Evolutionary conservation across 1,140 invertebrate genomes (phyloP), one percentile per base, ranked within the genome.

Genomic region (Trigoniulus corallinus): DNA sequence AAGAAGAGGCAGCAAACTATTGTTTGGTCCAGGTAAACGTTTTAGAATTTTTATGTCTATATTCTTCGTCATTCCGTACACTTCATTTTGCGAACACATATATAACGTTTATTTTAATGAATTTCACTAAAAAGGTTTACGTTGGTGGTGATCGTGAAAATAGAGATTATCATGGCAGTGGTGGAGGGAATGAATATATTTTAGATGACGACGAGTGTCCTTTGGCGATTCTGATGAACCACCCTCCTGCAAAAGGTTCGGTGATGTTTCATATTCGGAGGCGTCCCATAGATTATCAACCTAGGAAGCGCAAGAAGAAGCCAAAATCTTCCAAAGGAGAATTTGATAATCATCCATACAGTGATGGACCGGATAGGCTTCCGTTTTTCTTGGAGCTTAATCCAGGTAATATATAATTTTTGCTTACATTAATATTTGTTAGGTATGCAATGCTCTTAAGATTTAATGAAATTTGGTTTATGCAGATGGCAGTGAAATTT

Each of bases 151-250:
- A 63, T 59, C 71, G 75, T 53, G 77, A 81, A 56, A 74, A 67
- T 52, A 65, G 66, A 61, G 59, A 72, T 62, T 67, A 70, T 55
- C 64, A 70, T 61, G 62, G 72, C 58, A 66, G 66, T 37, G 60
- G 57, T 3, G 64, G 66, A 44, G 62, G 62, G 20, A 64, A 70
- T 61, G 91, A 96, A 68, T 92, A 92, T 63, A 87, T 96, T 60
- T 71, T 98, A 56, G 89, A 96, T 65, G 92, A 96, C 62, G 88
- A 94, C 63, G 93, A 97, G 65, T 98, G 92, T 71, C 93, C 93
- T 27, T 72, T 98, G 51, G 85, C 86, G 21, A 95, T 97, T 63
- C 74, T 88, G 52, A 89, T 89, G 84, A 88, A 86, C 65, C 82
- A 88, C 67, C 78, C 81, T 41, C 81, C 82, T 7, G 42, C 42